Percentiles rank a stretch among this genome's conserved stretches.
phyloP scores from a whole-genome alignment of 2,797 vertebrate genomes.

The Phoxinus dragarum region DNA sequence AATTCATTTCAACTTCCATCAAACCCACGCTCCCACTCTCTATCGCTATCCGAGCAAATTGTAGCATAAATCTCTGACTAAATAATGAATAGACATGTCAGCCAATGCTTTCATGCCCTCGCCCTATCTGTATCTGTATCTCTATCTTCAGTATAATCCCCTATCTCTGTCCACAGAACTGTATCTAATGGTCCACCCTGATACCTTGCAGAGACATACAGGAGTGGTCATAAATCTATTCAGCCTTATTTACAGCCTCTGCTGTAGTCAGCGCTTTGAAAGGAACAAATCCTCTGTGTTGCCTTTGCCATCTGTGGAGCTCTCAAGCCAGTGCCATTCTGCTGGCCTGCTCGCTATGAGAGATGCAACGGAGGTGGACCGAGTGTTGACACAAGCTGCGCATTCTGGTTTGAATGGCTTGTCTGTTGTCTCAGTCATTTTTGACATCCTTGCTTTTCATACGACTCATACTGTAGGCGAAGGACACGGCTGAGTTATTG shows the following conservation, averaged over 20 bases:
- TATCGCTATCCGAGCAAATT: slow-evolving; percentile 33
- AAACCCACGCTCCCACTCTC: slow-evolving; percentile 38
- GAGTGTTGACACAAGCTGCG: slow-evolving; percentile 9
- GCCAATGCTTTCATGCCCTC: slow-evolving; percentile 47
- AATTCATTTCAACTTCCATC: slow-evolving; percentile 45
- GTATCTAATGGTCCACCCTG: slow-evolving; percentile 67
- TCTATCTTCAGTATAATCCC: slow-evolving; percentile 61
- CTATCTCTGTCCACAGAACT: slow-evolving; percentile 62
- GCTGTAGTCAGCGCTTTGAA: slow-evolving; percentile 80
- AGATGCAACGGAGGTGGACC: slow-evolving; percentile 42
- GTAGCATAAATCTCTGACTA: slow-evolving; percentile 56
- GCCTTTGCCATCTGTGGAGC: slow-evolving; percentile 67
- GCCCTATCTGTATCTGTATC: slow-evolving; percentile 59
- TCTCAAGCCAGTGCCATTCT: slow-evolving; percentile 61
- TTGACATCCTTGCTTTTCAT: slow-evolving; percentile 1
- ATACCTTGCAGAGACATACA: slow-evolving; percentile 71
- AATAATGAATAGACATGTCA: slow-evolving; percentile 58
- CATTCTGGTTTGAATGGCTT: slow-evolving; percentile 20
- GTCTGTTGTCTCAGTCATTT: slow-evolving; percentile 16
- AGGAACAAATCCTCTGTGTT: slow-evolving; percentile 65
- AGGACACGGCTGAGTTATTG: slow-evolving; percentile 1
- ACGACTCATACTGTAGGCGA: neutral
- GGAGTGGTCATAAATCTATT: slow-evolving; percentile 73
- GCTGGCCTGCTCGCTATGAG: slow-evolving; percentile 38
- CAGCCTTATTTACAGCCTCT: slow-evolving; percentile 75